Conservation (phyloP, 2,797 vertebrate species). For the Xenentodon cancila region DNA sequence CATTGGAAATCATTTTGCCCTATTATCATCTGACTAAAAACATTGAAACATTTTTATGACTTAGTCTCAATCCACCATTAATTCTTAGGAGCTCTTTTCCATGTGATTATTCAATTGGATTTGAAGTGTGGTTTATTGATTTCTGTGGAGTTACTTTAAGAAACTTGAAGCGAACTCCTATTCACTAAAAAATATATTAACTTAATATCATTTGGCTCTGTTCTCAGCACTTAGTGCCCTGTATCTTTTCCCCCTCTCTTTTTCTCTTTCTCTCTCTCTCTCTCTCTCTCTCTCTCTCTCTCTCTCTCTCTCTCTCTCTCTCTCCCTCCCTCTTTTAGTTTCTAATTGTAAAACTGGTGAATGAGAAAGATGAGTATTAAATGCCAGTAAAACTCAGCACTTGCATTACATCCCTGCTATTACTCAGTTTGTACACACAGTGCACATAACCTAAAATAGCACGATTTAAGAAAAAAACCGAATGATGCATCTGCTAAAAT, state of each 20-base stretch:
- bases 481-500: slow-evolving; percentile 23
- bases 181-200: slow-evolving; percentile 36
- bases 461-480: background rate
- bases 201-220: slow-evolving; percentile 27
- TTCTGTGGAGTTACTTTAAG: too few species aligned
- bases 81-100: slow-evolving; percentile 7
- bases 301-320: too few species aligned
- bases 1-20: slow-evolving; percentile 19
- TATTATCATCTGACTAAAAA: slow-evolving; percentile 25
- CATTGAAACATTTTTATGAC: background rate
- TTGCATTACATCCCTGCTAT: slow-evolving; percentile 15
- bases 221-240: slow-evolving; percentile 6
- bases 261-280: too few species aligned
- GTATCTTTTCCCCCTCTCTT: too few species aligned
- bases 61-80: slow-evolving; percentile 3
- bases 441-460: slow-evolving; percentile 10
- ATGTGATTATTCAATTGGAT: too few species aligned
- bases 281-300: too few species aligned
- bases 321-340: background rate
- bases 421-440: slow-evolving; percentile 24
- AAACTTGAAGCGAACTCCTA: slow-evolving; percentile 4
- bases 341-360: slow-evolving; percentile 30
- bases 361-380: slow-evolving; percentile 26
- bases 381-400: slow-evolving; percentile 29
- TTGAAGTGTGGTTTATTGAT: too few species aligned